Evolutionary conservation across 2,888 invertebrate genomes (phyloP), one percentile per base, ranked within the genome.

Genomic region (Heteromurus nitidus): DNA sequence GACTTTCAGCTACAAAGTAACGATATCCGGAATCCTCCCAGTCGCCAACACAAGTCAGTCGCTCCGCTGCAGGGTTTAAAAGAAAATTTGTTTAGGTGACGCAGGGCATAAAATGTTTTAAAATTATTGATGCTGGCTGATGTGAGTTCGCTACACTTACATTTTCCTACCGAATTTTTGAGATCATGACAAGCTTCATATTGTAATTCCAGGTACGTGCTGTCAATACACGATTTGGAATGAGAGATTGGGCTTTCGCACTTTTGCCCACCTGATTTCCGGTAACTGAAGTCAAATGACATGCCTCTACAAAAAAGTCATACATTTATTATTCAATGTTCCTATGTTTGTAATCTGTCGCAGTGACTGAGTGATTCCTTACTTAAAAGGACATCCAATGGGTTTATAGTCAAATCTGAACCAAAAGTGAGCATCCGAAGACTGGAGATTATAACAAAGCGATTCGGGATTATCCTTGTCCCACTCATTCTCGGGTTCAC

Each of bases 361-460:
- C 42, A 68, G 28, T 28, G 7, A 28, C 60, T 13, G n/a, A 22
- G 22, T 9, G 13, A 60, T 16, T 5, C 22, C 30, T 36, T 80
- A 79, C 82, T 60, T 53, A 22, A 82, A 77, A 9, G 82, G 82
- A 68, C 82, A 82, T n/a, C 53, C 28, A 58, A 30, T 62, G n/a
- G 74, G 70, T 42, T 62, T 64, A 1, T 73, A 28, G 28, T 82
- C 47, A 2, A 9, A 36, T 47, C 53, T 31, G 31, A 79, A 73
- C 72, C 72, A 53, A 30, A 50, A 77, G 3, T 60, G 28, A 1
- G n/a, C 11, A 65, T 65, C n/a, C 28, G 2, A 2, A 13, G 55
- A 28, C 16, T 31, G 16, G 58, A 24, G 7, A n/a, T 68, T 18
- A 68, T 11, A 31, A 36, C 65, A 70, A 0, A 53, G 18, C 16